Evolutionary conservation across 2,797 vertebrate genomes (phyloP), one percentile per base, ranked within the genome.

Genomic region (Chaenodraco wilsoni): DNA sequence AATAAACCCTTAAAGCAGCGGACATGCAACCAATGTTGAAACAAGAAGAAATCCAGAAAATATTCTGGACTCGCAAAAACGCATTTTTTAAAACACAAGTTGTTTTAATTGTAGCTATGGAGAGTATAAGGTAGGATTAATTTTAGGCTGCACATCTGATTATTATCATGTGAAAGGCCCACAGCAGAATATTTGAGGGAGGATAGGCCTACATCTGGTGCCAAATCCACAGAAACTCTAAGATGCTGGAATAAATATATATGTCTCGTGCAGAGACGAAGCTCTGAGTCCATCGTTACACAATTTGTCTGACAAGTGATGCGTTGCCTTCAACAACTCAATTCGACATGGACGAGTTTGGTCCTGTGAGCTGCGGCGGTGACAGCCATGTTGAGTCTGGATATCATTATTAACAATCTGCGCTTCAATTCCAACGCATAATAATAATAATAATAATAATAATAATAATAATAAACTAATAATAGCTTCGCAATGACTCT

Each of bases 271-370:
- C 73, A 61, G 60, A 44, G 56, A 62, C 50, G 23, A 13, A 46
- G 61, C 73, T 59, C 19, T 43, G 6, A 57, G 64, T 78, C 65
- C 73, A 48, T 65, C 71, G 49, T 69, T 58, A 31, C 72, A 76
- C 76, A 73, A 81, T 80, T 73, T 75, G 77, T 63, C 80, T 83
- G 81, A 73, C 77, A 81, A 84, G 78, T 72, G 83, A 78, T 71
- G 83, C 74, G 71, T 75, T 78, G 50, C 78, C 61, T 83, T 83
- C 70, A 78, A 81, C 72, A 33, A 76, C 73, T 80, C 63, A 61
- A 77, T 76, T 81, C 65, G 78, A 82, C 84, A 81, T 13, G 85
- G 78, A 72, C 78, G 62, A 78, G 80, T 72, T 77, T 69, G 43
- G 65, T 60, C 69, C 48, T 13, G 76, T 79, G 72, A 72, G 51